These are phyloP conservation scores for Aleiodes leptofemur DNA, from an alignment of 2,888 invertebrate species.

Conservation along the genomic window DNA sequence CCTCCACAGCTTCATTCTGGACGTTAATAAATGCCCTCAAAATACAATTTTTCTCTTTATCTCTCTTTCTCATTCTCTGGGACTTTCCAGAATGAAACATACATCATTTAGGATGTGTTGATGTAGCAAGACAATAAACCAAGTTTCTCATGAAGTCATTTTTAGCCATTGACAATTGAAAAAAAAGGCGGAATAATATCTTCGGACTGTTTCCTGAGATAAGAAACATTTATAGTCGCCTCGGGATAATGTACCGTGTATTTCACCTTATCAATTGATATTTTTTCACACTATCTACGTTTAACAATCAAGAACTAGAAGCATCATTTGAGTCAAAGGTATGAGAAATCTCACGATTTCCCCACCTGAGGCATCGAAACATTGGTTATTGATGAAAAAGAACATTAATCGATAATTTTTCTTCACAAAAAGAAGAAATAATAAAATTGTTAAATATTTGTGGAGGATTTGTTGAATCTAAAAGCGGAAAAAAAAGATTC, in stretches of 20 bases:
- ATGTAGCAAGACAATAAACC: not conserved
- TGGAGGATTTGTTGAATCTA: not conserved
- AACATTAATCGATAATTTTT: not conserved
- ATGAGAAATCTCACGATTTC: not conserved
- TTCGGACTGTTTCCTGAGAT: conserved; percentile 19
- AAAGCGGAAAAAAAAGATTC: conserved; percentile 19
- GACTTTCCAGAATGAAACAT: not conserved
- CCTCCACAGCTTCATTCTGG: conserved; percentile 20
- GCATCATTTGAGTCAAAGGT: not conserved
- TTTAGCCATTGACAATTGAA: not conserved
- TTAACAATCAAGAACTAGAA: not conserved
- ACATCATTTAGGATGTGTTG: not conserved
- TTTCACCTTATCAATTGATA: conserved; percentile 5
- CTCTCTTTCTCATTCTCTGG: not conserved
- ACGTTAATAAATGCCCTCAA: conserved; percentile 8
- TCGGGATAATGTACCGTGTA: conserved; percentile 11
- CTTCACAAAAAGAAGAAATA: not conserved
- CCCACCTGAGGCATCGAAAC: not conserved
- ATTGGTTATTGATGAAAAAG: not conserved
- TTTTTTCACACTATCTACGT: conserved; percentile 23
- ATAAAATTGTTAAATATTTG: not conserved
- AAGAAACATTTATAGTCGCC: conserved; percentile 16
- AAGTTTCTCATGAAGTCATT: not conserved
- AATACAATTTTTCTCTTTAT: not conserved
- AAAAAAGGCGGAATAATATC: not conserved